Conservation (phyloP, 2,797 vertebrate genomes). For the Triplophysa yarkandensis region DNA sequence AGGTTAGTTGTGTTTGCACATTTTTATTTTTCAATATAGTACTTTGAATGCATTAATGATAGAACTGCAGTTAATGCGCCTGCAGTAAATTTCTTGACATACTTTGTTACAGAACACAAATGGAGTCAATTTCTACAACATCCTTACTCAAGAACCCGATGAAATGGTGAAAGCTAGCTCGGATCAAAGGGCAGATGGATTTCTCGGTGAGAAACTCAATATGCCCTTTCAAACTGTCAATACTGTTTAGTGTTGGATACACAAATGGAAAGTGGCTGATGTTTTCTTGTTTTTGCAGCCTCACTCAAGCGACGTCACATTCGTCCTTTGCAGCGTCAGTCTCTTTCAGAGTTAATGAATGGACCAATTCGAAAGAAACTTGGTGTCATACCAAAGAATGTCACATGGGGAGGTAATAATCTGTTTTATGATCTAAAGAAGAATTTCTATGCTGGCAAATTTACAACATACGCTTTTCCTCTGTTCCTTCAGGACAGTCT, state of each 20-base stretch:
- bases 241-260: background rate
- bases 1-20: conserved; percentile 69
- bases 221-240: background rate
- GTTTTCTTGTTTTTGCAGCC: conserved; percentile 62
- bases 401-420: conserved; percentile 91
- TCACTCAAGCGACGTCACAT: conserved; percentile 78
- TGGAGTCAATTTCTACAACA: conserved; percentile 97
- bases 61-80: background rate
- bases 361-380: conserved; percentile 89
- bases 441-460: background rate
- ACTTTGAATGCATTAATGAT: background rate
- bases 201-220: conserved; percentile 76
- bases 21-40: background rate
- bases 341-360: conserved; percentile 89
- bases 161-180: conserved; percentile 48
- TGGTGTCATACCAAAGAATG: conserved; percentile 84
- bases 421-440: conserved; percentile 9
- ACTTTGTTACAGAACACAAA: conserved; percentile 84
- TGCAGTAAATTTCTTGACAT: background rate
- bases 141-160: conserved; percentile 78
- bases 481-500: conserved; percentile 80
- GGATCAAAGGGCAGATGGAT: conserved; percentile 50
- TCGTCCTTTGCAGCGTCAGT: conserved; percentile 71
- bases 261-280: background rate
- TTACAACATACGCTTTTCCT: background rate